Conservation (phyloP, 2,888 invertebrate species). For the Schizaphis graminum region DNA sequence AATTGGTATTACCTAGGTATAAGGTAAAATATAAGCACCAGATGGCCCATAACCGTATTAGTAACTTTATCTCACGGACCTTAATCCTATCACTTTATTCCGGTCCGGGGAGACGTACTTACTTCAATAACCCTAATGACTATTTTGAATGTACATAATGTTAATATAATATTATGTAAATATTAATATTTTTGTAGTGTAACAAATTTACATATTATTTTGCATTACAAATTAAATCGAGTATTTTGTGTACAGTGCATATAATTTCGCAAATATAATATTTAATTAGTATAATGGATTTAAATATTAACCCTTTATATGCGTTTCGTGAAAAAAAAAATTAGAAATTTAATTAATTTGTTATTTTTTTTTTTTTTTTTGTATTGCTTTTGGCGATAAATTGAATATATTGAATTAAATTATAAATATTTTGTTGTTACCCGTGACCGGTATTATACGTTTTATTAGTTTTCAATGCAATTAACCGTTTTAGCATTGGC, state of each 20-base stretch:
- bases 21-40: background rate
- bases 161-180: background rate
- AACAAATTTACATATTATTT: background rate
- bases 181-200: background rate
- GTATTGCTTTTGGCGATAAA: background rate
- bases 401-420: background rate
- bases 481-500: background rate
- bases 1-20: background rate
- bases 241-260: background rate
- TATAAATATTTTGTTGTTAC: background rate
- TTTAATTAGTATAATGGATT: background rate
- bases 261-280: background rate
- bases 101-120: background rate
- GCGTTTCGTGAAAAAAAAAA: background rate
- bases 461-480: background rate
- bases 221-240: background rate
- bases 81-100: background rate
- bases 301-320: background rate
- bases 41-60: background rate
- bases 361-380: background rate
- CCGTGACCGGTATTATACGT: background rate
- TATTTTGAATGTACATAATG: background rate
- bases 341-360: background rate
- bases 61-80: background rate
- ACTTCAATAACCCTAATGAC: background rate